Conservation (phyloP, 2,888 invertebrate species). For the Epistrophella euchroma region DNA sequence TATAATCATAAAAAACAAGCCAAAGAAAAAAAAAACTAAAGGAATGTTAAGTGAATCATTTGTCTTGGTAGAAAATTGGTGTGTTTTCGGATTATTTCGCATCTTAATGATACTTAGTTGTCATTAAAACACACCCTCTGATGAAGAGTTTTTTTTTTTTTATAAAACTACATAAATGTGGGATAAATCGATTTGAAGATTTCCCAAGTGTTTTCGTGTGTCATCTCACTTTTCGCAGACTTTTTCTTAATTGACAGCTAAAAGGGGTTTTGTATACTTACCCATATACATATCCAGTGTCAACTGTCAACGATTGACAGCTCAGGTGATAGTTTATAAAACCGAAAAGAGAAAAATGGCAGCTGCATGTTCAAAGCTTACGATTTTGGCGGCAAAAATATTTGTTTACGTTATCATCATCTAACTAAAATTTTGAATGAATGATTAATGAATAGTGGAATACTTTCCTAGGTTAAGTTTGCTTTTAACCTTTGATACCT, state of each 20-base stretch:
- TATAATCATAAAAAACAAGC: slow-evolving; percentile 20
- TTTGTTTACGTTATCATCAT: not conserved
- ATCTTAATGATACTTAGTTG: slow-evolving; percentile 29
- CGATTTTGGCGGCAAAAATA: slow-evolving; percentile 7
- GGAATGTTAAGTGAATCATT: slow-evolving; percentile 36
- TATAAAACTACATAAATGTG: slow-evolving; percentile 6
- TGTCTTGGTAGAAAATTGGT: slow-evolving; percentile 22
- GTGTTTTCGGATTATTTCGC: slow-evolving; percentile 31
- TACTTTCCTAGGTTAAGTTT: slow-evolving; percentile 9
- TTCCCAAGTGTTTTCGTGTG: slow-evolving; percentile 30
- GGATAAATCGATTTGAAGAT: slow-evolving; percentile 24
- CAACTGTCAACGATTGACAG: slow-evolving; percentile 52
- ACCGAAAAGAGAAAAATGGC: not conserved
- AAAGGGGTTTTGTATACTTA: slow-evolving; percentile 32
- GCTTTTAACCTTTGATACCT: not conserved
- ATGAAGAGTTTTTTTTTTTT: not conserved
- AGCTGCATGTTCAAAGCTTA: not conserved
- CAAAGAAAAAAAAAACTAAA: slow-evolving; percentile 3
- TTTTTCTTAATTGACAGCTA: slow-evolving; percentile 39
- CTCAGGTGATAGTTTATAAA: slow-evolving; percentile 42
- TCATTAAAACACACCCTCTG: slow-evolving; percentile 30
- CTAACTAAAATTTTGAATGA: slow-evolving; percentile 5
- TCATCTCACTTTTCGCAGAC: not conserved
- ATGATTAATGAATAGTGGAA: not conserved
- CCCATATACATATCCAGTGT: slow-evolving; percentile 8